phyloP scores from a whole-genome alignment of 2,113 vertebrate species.

The Anoplopoma fimbria region DNA sequence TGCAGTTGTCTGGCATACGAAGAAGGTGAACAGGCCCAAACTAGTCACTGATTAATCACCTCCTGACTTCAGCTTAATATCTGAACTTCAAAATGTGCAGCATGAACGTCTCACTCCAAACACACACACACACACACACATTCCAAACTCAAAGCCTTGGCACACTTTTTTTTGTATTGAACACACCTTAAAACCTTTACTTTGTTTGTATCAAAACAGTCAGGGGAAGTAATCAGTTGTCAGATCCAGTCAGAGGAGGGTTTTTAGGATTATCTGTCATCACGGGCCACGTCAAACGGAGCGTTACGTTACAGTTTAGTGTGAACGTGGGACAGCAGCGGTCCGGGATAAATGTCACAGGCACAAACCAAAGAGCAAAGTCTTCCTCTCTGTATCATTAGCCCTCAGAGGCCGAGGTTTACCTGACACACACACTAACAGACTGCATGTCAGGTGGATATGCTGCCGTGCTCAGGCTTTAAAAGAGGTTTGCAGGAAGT shows the following conservation, averaged over 20 bases:
- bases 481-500: not conserved
- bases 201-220: slow-evolving; percentile 70
- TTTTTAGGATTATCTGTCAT: slow-evolving; percentile 17
- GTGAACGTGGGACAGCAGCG: slow-evolving; percentile 11
- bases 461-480: not conserved
- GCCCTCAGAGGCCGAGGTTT: slow-evolving; percentile 20
- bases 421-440: slow-evolving; percentile 13
- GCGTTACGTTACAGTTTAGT: slow-evolving; percentile 17
- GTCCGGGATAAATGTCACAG: slow-evolving; percentile 25
- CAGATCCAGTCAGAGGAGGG: slow-evolving; percentile 1
- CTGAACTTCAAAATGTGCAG: slow-evolving; percentile 12
- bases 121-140: not conserved
- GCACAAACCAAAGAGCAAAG: slow-evolving; percentile 61
- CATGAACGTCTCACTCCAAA: not conserved
- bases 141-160: not conserved
- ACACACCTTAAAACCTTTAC: slow-evolving; percentile 51
- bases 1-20: slow-evolving; percentile 1
- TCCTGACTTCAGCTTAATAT: slow-evolving; percentile 29
- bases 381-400: slow-evolving; percentile 50
- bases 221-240: slow-evolving; percentile 23
- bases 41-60: slow-evolving; percentile 66
- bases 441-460: not conserved
- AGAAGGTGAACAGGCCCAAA: not conserved
- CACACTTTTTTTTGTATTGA: slow-evolving; percentile 20
- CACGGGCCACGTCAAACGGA: not conserved